A percentile compares a stretch with the other conserved stretches of the same genome.
These are phyloP conservation scores for Drosophila azteca DNA, from an alignment of 1,140 invertebrate genomes.

Conservation along the genomic window DNA sequence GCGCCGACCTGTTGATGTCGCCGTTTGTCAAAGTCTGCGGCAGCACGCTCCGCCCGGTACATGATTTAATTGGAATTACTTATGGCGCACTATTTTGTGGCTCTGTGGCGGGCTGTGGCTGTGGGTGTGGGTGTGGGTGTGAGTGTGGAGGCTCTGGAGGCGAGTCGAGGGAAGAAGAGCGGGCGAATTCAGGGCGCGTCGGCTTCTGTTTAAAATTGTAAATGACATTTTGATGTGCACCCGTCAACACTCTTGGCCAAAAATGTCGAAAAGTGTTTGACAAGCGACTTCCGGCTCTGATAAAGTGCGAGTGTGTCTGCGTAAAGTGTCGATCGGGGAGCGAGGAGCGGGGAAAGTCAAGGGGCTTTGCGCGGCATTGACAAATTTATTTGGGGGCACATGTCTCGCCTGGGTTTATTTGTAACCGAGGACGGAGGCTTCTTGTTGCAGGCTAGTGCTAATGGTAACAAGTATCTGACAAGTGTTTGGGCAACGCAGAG, in stretches of 20 bases:
- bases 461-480: slow-evolving; percentile 66
- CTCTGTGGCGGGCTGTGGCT: slow-evolving; percentile 15
- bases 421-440: slow-evolving; percentile 16
- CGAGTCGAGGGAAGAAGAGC: slow-evolving; percentile 34
- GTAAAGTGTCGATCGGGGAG: slow-evolving; percentile 35
- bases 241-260: slow-evolving; percentile 62
- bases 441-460: slow-evolving; percentile 28
- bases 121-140: slow-evolving; percentile 28
- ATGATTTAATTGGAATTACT: slow-evolving; percentile 58
- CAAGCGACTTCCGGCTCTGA: slow-evolving; percentile 58
- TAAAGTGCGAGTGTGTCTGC: slow-evolving; percentile 18
- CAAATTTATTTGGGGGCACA: slow-evolving; percentile 33
- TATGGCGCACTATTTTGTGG: slow-evolving; percentile 30
- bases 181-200: background rate
- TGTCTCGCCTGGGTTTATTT: slow-evolving; percentile 22
- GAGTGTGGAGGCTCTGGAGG: slow-evolving; percentile 42
- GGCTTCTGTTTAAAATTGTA: slow-evolving; percentile 30
- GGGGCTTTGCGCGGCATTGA: slow-evolving; percentile 5
- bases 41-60: background rate
- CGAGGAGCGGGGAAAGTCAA: slow-evolving; percentile 30
- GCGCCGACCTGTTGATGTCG: no score
- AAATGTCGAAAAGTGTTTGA: slow-evolving; percentile 50
- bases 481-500: slow-evolving; percentile 18
- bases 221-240: slow-evolving; percentile 68
- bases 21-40: slow-evolving; percentile 22